Percentiles rank a stretch among this genome's conserved stretches.
Conservation (phyloP, 2,797 vertebrate genomes). For the Rallus crepitans region DNA sequence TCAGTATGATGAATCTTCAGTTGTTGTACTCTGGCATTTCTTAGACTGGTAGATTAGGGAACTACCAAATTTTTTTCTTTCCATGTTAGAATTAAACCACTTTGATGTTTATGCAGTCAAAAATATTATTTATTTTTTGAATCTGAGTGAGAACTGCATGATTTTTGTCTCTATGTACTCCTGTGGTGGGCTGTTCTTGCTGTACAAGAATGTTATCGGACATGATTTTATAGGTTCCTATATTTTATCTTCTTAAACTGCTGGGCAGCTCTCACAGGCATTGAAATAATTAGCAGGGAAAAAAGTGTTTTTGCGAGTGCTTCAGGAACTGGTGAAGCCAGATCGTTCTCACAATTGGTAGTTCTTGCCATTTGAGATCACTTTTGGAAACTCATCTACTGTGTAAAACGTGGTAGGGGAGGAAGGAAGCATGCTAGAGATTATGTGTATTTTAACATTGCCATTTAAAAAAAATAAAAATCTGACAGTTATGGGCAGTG, state of each 20-base stretch:
- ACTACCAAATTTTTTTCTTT: not conserved
- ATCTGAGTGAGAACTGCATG: not conserved
- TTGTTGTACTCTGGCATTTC: not conserved
- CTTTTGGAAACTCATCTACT: not conserved
- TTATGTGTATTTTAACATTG: not conserved
- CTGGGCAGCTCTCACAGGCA: not conserved
- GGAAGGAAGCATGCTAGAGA: not conserved
- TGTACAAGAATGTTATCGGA: not conserved
- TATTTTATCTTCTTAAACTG: not conserved
- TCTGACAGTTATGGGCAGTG: not conserved
- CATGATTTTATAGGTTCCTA: not conserved
- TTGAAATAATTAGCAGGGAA: not conserved
- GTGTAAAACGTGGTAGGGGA: accelerated
- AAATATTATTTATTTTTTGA: not conserved
- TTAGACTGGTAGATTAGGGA: not conserved
- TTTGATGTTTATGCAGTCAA: not conserved
- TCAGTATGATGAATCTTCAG: not conserved
- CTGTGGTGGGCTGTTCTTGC: not conserved
- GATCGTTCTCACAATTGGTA: not conserved
- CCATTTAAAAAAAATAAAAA: not conserved
- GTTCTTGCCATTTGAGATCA: not conserved
- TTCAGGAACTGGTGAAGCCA: not conserved
- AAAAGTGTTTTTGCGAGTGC: not conserved
- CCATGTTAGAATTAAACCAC: not conserved
- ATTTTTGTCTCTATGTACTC: not conserved